These are phyloP conservation scores for Spicauda simplicius DNA, from an alignment of 2,888 invertebrate genomes.

Conservation along the genomic window DNA sequence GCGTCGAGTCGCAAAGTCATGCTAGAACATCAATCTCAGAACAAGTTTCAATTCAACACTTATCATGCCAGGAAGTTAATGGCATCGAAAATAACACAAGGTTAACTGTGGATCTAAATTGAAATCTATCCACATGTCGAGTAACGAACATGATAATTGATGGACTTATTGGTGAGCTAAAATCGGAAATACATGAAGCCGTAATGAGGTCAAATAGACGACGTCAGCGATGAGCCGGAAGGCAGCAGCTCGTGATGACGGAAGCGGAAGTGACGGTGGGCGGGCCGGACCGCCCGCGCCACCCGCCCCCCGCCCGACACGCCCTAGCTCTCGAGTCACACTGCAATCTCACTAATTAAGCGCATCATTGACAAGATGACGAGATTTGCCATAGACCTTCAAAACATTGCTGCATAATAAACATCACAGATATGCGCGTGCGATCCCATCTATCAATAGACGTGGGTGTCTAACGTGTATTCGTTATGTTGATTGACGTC, in stretches of 20 bases:
- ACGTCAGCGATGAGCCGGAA: slow-evolving; percentile 32
- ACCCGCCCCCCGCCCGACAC: slow-evolving; percentile 79
- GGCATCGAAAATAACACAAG: no score
- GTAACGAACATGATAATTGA: no score
- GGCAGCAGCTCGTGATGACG: slow-evolving; percentile 56
- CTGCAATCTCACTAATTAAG: slow-evolving; percentile 71
- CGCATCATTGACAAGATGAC: slow-evolving; percentile 45
- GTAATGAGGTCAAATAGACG: slow-evolving; percentile 17
- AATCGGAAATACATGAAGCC: neutral
- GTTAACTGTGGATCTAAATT: neutral
- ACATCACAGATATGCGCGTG: slow-evolving; percentile 4
- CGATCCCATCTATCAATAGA: slow-evolving; percentile 38
- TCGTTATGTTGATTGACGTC: slow-evolving; percentile 14
- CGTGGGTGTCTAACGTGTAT: slow-evolving; percentile 43
- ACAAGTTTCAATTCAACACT: neutral
- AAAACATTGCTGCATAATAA: neutral
- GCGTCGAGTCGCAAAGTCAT: neutral
- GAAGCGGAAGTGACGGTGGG: slow-evolving; percentile 82
- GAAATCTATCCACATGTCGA: no score
- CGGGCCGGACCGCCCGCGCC: slow-evolving; percentile 77
- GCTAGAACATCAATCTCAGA: neutral
- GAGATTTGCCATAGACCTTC: slow-evolving; percentile 5
- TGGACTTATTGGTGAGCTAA: neutral
- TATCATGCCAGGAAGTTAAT: neutral
- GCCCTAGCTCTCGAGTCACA: slow-evolving; percentile 69